Evolutionary conservation across 2,888 invertebrate species (phyloP).

Genomic region (Sphaerophoria rueppellii): DNA sequence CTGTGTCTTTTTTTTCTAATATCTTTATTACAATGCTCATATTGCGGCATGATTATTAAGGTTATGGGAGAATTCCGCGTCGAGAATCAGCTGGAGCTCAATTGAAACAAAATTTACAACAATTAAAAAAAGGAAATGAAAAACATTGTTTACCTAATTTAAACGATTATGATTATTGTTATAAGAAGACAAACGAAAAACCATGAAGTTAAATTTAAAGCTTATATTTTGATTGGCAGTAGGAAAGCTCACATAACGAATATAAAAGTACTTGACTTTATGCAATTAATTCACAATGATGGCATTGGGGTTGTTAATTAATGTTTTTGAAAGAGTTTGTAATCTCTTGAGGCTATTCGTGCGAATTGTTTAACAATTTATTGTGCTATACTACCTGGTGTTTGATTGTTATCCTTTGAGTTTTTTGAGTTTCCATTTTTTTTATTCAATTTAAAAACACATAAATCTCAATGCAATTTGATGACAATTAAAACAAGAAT

Average conservation of each 20-base stretch:
- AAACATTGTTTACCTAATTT: slow-evolving; percentile 18
- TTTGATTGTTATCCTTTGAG: background rate
- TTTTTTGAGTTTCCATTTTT: slow-evolving; percentile 4
- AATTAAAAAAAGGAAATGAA: slow-evolving; percentile 7
- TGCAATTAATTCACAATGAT: slow-evolving; percentile 20
- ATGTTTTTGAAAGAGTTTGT: background rate
- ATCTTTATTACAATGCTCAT: slow-evolving; percentile 10
- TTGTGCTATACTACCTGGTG: background rate
- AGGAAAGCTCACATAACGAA: slow-evolving; percentile 25
- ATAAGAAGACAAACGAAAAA: background rate
- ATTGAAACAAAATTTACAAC: background rate
- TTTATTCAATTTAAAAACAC: slow-evolving; percentile 8
- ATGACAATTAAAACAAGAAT: no score
- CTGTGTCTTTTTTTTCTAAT: background rate
- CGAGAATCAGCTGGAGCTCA: background rate
- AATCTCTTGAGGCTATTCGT: background rate
- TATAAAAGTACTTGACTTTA: slow-evolving; percentile 23
- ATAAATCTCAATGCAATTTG: background rate
- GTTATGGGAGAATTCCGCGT: slow-evolving; percentile 28
- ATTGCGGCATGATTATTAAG: slow-evolving; percentile 47
- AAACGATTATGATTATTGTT: slow-evolving; percentile 13
- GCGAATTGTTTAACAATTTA: background rate
- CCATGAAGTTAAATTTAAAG: background rate
- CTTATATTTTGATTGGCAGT: background rate
- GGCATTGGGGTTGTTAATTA: slow-evolving; percentile 11